phyloP scores from a whole-genome alignment of 2,113 vertebrate species.

The Nycticorax nycticorax region DNA sequence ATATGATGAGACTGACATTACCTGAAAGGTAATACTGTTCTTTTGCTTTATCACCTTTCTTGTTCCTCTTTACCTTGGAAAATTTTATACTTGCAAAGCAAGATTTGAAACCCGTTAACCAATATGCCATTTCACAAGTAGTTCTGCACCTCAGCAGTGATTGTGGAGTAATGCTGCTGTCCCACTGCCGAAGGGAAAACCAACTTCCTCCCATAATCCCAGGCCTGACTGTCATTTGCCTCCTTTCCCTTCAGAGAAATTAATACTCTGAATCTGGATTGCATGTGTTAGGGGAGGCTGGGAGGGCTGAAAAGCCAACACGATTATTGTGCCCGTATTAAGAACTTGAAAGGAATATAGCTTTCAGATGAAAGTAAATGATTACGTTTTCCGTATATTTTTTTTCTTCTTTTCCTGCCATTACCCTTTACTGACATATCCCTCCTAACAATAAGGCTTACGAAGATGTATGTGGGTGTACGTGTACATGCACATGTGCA shows the following conservation, averaged over 20 bases:
- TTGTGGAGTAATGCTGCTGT: background rate
- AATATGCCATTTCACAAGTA: background rate
- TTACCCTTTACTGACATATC: background rate
- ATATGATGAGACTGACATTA: background rate
- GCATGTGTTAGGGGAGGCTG: fast-evolving
- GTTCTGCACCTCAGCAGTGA: background rate
- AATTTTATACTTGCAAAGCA: background rate
- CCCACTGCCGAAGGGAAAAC: background rate
- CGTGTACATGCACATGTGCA: too few species aligned
- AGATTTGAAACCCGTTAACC: background rate
- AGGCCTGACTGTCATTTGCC: background rate
- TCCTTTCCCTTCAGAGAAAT: background rate
- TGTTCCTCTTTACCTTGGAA: background rate
- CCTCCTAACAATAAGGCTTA: background rate
- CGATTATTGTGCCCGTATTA: background rate
- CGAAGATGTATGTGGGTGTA: background rate
- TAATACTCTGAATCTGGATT: background rate
- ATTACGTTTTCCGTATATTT: background rate
- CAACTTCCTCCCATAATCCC: background rate
- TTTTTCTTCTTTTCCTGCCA: background rate
- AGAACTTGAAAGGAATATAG: background rate
- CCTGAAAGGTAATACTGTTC: background rate
- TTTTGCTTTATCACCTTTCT: background rate
- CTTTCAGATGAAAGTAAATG: background rate
- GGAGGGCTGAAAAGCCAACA: background rate